Base-by-base conservation (phyloP, 2,888 invertebrate species). In the Aproaerema taeniolella region DNA sequence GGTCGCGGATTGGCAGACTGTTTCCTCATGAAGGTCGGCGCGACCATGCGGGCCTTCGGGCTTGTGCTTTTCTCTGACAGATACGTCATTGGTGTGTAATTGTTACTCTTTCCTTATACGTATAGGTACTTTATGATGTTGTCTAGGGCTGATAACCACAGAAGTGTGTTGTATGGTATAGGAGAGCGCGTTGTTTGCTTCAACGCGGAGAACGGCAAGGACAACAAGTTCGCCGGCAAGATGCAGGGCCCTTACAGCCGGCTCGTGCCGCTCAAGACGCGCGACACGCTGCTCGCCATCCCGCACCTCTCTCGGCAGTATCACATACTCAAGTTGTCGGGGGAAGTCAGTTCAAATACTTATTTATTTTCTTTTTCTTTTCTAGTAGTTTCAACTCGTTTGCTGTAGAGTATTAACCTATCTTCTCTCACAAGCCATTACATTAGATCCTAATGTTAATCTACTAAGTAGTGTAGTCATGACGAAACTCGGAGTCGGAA, bases 161-260 rank as follows among this genome's bases (percentile, higher is more conserved):
- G n/a, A n/a, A n/a, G n/a, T n/a, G n/a, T n/a, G n/a, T n/a, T n/a
- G n/a, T n/a, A n/a, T n/a, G n/a, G 5, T 30, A 13, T 12, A 85
- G 85, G 86, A 10, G 85, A 86, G 46, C 73, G 81, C 7, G 71
- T 86, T 42, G 60, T 81, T 33, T 79, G 79, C 51, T 66, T 83
- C 11, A 75, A 80, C 51, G 76, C 73, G 11, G 77, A 68, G 10
- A 72, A 71, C 0, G 85, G 83, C 4, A 77, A 80, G 38, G 85
- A 86, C 54, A 86, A 85, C 52, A 83, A 85, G 53, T 75, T 86
- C 39, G 74, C 83, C 0, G 85, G 86, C 37, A 83, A 85, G 49
- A 81, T 85, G 81, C 67, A 67, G 16, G 86, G 85, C 0, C 86
- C 86, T 0, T 86, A 85, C 56, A 37, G 59, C 8, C 61, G 64